These are phyloP conservation scores for Drosophila flavopinicola DNA, from an alignment of 2,888 invertebrate genomes.

Conservation along the genomic window DNA sequence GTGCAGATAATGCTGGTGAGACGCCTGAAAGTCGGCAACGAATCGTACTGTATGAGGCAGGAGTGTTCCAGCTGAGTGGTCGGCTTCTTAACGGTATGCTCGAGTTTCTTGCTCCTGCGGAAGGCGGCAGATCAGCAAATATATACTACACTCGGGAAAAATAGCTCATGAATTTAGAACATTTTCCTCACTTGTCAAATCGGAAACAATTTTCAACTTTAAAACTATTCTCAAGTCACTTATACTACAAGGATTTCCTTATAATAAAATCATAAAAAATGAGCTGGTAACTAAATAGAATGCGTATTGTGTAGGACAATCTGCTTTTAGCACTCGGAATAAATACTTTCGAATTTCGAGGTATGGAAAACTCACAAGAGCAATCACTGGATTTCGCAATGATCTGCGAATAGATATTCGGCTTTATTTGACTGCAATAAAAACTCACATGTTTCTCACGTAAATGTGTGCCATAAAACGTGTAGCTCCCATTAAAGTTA, in stretches of 20 bases:
- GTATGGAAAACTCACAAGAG: not conserved
- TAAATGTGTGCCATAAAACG: slow-evolving; percentile 67
- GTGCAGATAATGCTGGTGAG: slow-evolving; percentile 97
- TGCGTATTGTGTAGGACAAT: too few species aligned
- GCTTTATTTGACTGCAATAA: not conserved
- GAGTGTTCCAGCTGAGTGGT: slow-evolving; percentile 21
- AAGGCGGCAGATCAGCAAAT: not conserved
- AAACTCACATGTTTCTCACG: slow-evolving; percentile 63
- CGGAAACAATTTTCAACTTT: too few species aligned
- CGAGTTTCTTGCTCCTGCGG: slow-evolving; percentile 5
- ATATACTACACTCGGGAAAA: not conserved
- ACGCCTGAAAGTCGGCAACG: not conserved
- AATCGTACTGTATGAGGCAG: slow-evolving; percentile 17
- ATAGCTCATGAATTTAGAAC: too few species aligned
- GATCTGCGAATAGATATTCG: slow-evolving; percentile 8
- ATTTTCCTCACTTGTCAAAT: too few species aligned
- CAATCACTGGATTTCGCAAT: slow-evolving; percentile 11
- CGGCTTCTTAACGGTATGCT: not conserved
- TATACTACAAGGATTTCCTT: too few species aligned
- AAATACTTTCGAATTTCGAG: too few species aligned
- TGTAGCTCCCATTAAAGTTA: slow-evolving; percentile 70
- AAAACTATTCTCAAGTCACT: too few species aligned
- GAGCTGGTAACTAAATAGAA: too few species aligned
- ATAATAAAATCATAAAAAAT: too few species aligned
- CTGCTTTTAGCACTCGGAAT: too few species aligned